Percentiles rank a stretch among this genome's conserved stretches.
phyloP scores from a whole-genome alignment of 2,888 invertebrate species.

The Venusia cambrica region DNA sequence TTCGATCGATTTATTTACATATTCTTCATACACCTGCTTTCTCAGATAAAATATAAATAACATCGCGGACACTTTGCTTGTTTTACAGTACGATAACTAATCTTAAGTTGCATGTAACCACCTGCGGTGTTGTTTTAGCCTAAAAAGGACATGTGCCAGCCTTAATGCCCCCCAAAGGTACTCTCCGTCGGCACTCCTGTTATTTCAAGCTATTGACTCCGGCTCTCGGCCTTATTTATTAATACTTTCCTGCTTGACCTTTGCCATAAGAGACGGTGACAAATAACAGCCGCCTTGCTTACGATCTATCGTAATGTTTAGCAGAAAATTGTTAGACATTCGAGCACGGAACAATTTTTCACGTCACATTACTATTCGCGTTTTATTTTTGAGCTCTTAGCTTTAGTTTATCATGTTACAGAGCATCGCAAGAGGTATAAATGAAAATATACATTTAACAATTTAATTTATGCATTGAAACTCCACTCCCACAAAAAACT shows the following conservation, averaged over 20 bases:
- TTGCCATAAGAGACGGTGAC: conserved; percentile 48
- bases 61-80: conserved; percentile 16
- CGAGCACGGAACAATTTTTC: conserved; percentile 45
- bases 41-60: conserved; percentile 19
- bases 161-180: conserved; percentile 16
- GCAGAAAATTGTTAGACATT: conserved; percentile 47
- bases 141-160: conserved; percentile 18
- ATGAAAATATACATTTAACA: not conserved
- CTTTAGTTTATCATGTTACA: conserved; percentile 2
- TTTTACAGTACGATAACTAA: conserved; percentile 20
- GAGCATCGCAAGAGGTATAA: not conserved
- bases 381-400: conserved; percentile 19
- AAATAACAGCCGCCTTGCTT: conserved; percentile 50
- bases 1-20: conserved; percentile 9
- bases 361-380: conserved; percentile 12
- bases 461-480: conserved; percentile 18
- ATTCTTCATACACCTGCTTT: conserved; percentile 15
- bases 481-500: not conserved
- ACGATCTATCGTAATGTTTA: conserved; percentile 44
- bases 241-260: conserved; percentile 53
- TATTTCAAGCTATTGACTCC: conserved; percentile 56
- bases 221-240: conserved; percentile 48
- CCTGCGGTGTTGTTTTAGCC: conserved; percentile 23
- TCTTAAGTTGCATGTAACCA: conserved; percentile 23
- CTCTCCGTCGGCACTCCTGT: conserved; percentile 45